Evolutionary conservation across 2,888 invertebrate species (phyloP).

Genomic region (Dioctria linearis): DNA sequence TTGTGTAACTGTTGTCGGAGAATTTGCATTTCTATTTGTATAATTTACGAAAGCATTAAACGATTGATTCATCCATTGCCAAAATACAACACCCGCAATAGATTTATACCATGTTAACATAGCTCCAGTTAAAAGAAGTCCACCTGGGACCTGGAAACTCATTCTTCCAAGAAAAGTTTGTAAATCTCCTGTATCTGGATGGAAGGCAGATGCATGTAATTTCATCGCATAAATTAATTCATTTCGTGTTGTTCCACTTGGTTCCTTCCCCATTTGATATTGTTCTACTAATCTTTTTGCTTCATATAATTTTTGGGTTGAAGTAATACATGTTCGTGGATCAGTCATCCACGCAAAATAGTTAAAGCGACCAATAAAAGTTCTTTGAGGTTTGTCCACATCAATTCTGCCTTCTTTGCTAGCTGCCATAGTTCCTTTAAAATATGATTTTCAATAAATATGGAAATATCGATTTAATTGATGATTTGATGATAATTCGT

Average conservation of each 20-base stretch:
- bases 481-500: too few relatives aligned
- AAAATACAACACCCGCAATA: conserved; percentile 88
- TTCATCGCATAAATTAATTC: conserved; percentile 86
- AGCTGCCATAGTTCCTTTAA: too few relatives aligned
- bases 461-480: too few relatives aligned
- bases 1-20: conserved; percentile 83
- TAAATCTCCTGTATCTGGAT: conserved; percentile 91
- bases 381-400: conserved; percentile 82
- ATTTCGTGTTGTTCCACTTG: conserved; percentile 77
- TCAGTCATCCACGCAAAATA: conserved; percentile 91
- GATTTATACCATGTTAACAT: conserved; percentile 95
- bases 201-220: conserved; percentile 90
- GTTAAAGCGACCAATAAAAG: conserved; percentile 84
- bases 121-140: conserved; percentile 89
- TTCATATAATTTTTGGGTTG: conserved; percentile 77
- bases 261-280: conserved; percentile 79
- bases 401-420: conserved; percentile 73
- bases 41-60: conserved; percentile 97
- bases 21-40: conserved; percentile 92
- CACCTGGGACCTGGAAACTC: conserved; percentile 91
- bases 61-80: conserved; percentile 97
- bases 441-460: too few relatives aligned
- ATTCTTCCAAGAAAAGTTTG: conserved; percentile 94
- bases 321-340: conserved; percentile 78
- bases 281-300: conserved; percentile 84